A percentile compares a stretch with the other conserved stretches of the same genome.
Conservation (phyloP, 2,797 vertebrate genomes). For the Acomys russatus region DNA sequence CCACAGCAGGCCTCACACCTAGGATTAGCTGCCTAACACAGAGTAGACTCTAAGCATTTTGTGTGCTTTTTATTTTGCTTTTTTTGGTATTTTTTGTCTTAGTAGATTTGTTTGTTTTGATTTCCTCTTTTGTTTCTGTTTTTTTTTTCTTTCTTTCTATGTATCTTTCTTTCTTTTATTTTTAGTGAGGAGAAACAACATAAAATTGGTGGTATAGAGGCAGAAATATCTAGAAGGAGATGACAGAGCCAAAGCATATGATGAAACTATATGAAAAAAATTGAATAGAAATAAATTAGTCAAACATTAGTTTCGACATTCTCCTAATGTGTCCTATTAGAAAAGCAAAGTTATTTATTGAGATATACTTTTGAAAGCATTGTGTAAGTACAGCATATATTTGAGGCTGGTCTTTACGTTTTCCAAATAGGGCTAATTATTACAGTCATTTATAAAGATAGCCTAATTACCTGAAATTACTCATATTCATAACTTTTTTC, state of each 20-base stretch:
- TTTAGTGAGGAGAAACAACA: background rate
- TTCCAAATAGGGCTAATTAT: conserved; percentile 28
- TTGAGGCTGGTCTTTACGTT: conserved; percentile 25
- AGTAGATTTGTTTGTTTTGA: background rate
- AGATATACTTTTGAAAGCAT: background rate
- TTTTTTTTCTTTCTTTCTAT: background rate
- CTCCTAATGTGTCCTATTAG: background rate
- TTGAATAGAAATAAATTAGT: background rate
- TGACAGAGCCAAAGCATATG: background rate
- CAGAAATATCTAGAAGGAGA: background rate
- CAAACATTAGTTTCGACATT: background rate
- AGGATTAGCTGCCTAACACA: background rate
- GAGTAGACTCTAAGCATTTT: background rate
- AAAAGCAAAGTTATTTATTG: background rate
- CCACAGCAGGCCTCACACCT: background rate
- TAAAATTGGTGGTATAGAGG: background rate
- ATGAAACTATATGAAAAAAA: background rate
- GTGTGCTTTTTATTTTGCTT: background rate
- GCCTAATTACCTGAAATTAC: background rate
- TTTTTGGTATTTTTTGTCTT: background rate
- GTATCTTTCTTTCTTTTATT: background rate
- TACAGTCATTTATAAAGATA: background rate
- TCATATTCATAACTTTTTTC: background rate
- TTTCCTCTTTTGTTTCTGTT: background rate
- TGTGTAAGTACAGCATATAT: background rate